These are phyloP conservation scores for Neopipo cinnamomea DNA, from an alignment of 2,113 vertebrate species.

Conservation along the genomic window DNA sequence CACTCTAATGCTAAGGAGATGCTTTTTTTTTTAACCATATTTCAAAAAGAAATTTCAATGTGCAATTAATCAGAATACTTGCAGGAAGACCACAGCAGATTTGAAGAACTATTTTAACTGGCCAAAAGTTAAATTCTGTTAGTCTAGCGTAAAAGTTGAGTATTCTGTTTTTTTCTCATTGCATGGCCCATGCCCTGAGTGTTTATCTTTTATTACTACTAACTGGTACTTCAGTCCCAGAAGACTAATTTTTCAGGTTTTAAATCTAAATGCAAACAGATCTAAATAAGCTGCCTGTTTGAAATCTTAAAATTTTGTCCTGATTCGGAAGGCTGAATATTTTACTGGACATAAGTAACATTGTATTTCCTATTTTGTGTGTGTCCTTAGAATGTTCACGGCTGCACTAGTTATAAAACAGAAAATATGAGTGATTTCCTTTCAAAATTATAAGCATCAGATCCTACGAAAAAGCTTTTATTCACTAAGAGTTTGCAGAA, in stretches of 20 bases:
- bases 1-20: background rate
- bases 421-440: background rate
- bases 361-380: background rate
- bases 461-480: background rate
- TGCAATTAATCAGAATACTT: background rate
- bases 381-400: background rate
- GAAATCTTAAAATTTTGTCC: background rate
- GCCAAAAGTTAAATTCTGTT: background rate
- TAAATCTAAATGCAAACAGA: background rate
- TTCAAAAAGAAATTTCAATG: background rate
- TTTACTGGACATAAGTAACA: background rate
- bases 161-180: background rate
- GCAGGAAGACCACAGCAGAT: background rate
- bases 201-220: background rate
- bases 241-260: background rate
- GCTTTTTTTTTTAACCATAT: background rate
- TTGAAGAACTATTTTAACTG: background rate
- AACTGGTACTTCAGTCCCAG: background rate
- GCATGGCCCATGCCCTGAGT: background rate
- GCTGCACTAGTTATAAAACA: background rate
- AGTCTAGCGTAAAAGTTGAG: background rate
- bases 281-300: background rate
- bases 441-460: background rate
- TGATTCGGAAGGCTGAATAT: background rate
- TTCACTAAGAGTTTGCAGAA: background rate